Conservation (phyloP, 2,797 vertebrate species). For the Syncerus caffer region DNA sequence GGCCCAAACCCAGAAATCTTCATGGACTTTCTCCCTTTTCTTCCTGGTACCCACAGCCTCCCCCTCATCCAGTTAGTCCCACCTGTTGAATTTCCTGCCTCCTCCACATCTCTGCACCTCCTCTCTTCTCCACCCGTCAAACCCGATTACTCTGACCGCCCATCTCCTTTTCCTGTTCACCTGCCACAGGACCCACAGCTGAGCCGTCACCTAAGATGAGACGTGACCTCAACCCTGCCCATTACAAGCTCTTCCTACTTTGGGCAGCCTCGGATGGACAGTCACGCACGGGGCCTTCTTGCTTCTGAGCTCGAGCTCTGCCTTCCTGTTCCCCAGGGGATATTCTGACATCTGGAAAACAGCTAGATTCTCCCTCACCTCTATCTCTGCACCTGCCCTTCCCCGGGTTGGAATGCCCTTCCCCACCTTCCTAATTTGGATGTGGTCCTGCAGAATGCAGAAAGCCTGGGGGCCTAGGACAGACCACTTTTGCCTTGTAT, state of each 20-base stretch:
- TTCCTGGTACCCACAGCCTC: not conserved
- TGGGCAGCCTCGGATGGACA: rapidly evolving
- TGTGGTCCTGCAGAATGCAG: rapidly evolving
- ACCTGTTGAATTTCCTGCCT: not conserved
- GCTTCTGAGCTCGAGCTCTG: not conserved
- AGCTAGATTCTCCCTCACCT: not conserved
- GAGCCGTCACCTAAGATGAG: not conserved
- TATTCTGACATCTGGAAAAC: not conserved
- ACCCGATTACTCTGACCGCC: no score
- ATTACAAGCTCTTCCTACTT: rapidly evolving
- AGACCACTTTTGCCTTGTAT: not conserved
- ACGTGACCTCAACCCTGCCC: no score
- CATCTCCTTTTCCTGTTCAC: rapidly evolving
- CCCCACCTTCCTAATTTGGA: not conserved
- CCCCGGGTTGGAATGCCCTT: not conserved
- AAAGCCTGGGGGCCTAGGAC: not conserved
- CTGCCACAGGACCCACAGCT: not conserved
- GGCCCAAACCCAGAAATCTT: not conserved
- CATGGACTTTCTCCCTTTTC: not conserved
- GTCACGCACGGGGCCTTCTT: rapidly evolving
- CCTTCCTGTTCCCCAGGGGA: not conserved
- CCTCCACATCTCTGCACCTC: not conserved
- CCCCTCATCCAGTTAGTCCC: not conserved
- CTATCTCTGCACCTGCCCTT: not conserved
- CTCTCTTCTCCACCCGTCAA: not conserved